Evolutionary conservation across 2,888 invertebrate species (phyloP).

Genomic region (Netelia virgata): DNA sequence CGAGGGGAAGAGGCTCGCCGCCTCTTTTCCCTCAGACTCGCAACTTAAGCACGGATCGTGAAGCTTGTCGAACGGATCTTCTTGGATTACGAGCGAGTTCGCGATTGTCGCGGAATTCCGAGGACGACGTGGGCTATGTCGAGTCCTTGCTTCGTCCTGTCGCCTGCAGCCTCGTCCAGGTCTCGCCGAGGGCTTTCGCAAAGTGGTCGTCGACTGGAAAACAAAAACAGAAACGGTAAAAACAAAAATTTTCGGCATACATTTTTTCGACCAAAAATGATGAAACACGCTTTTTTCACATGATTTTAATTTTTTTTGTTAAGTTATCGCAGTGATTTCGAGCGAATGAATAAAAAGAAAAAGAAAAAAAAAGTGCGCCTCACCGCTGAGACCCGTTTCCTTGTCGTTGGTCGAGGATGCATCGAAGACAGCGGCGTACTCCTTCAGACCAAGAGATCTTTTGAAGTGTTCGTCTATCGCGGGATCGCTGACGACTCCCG

Average conservation of each 20-base stretch:
- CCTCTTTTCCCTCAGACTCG: conserved; percentile 39
- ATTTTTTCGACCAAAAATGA: not conserved
- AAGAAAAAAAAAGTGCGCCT: conserved; percentile 51
- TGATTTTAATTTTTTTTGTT: conserved; percentile 9
- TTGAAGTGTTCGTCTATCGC: conserved; percentile 98
- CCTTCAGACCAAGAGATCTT: conserved; percentile 93
- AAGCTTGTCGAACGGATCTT: conserved; percentile 29
- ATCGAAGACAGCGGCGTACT: conserved; percentile 83
- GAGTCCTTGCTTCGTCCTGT: conserved; percentile 81
- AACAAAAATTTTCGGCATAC: not conserved
- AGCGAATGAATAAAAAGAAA: too few relatives aligned
- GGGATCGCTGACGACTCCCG: conserved; percentile 88
- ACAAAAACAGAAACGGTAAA: not conserved
- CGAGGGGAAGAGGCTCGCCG: not conserved
- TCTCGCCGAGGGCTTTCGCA: conserved; percentile 83
- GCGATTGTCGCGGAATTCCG: conserved; percentile 42
- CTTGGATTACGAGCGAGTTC: conserved; percentile 15
- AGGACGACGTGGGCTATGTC: conserved; percentile 75
- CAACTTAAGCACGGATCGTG: conserved; percentile 40
- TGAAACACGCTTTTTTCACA: not conserved
- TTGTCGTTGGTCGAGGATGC: conserved; percentile 80
- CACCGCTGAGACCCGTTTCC: conserved; percentile 83
- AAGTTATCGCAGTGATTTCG: not conserved
- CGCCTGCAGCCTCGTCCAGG: conserved; percentile 84
- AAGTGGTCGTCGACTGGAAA: conserved; percentile 83